phyloP scores from a whole-genome alignment of 1,140 invertebrate species.

The Neodiprion lecontei region DNA sequence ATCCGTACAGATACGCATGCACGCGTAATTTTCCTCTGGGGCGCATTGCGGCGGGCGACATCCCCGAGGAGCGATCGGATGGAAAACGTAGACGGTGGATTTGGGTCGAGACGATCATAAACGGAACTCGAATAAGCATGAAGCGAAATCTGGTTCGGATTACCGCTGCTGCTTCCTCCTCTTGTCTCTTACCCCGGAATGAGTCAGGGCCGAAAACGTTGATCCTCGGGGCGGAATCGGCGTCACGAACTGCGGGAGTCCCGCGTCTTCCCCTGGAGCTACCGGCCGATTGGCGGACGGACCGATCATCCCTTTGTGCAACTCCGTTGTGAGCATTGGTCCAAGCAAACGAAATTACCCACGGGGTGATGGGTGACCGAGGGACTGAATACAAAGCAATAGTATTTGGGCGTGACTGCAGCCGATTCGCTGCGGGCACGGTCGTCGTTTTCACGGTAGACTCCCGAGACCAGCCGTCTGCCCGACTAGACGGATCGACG shows the following conservation, averaged over 20 bases:
- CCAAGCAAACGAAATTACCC: slow-evolving; percentile 55
- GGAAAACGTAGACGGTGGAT: not conserved
- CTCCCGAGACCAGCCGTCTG: not conserved
- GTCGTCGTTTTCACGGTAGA: slow-evolving; percentile 3
- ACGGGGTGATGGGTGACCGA: slow-evolving; percentile 26
- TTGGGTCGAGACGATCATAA: not conserved
- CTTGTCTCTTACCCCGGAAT: not conserved
- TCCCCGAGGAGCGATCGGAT: not conserved
- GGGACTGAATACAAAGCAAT: slow-evolving; percentile 51
- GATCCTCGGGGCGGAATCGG: slow-evolving; percentile 49
- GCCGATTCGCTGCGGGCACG: slow-evolving; percentile 49
- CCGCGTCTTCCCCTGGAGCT: slow-evolving; percentile 38
- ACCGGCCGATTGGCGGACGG: slow-evolving; percentile 47
- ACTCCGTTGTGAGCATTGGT: slow-evolving; percentile 48
- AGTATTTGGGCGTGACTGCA: slow-evolving; percentile 56
- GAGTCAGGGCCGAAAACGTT: slow-evolving; percentile 38
- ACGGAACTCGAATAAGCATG: slow-evolving; percentile 9
- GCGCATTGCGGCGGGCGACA: not conserved
- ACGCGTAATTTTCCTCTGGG: not conserved
- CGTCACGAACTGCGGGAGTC: slow-evolving; percentile 40
- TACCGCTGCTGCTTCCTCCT: not conserved
- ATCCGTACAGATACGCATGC: not conserved
- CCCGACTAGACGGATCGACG: not conserved
- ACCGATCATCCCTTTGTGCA: slow-evolving; percentile 52
- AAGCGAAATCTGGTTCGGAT: slow-evolving; percentile 10